A percentile compares a stretch with the other conserved stretches of the same genome.
Conservation (phyloP, 35 echinoderm and acorn worm genomes). For the Patiria miniata region DNA sequence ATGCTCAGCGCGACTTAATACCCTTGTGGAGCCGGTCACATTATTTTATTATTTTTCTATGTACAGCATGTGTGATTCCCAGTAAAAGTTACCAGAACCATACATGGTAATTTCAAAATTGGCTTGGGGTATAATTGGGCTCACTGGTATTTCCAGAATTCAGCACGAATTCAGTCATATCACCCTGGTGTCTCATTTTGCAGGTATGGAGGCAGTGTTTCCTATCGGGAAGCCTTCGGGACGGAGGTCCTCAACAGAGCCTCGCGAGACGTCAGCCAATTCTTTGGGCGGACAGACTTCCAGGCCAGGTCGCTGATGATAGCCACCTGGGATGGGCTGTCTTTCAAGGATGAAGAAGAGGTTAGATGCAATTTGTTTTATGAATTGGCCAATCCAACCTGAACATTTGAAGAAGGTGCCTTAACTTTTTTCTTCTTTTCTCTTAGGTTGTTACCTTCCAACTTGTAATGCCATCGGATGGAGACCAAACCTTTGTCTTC, state of each 20-base stretch:
- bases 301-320: not conserved
- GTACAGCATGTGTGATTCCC: too few relatives aligned
- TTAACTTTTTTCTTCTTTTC: not conserved
- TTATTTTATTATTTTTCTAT: too few relatives aligned
- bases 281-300: not conserved
- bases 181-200: not conserved
- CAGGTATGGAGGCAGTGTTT: constrained; percentile 1
- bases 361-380: not conserved
- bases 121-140: too few relatives aligned
- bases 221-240: not conserved
- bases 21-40: too few relatives aligned
- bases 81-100: too few relatives aligned
- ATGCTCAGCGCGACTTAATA: too few relatives aligned
- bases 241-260: not conserved
- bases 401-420: not conserved
- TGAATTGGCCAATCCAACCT: not conserved
- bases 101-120: too few relatives aligned
- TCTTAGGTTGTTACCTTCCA: constrained; percentile 24
- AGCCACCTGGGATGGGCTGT: not conserved
- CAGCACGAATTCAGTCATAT: too few relatives aligned
- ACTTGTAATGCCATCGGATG: not conserved
- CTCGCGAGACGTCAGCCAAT: not conserved
- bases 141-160: too few relatives aligned
- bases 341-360: not conserved
- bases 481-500: constrained; percentile 7